phyloP scores from a whole-genome alignment of 2,888 invertebrate genomes.

The Flabesymbios commensalis region DNA sequence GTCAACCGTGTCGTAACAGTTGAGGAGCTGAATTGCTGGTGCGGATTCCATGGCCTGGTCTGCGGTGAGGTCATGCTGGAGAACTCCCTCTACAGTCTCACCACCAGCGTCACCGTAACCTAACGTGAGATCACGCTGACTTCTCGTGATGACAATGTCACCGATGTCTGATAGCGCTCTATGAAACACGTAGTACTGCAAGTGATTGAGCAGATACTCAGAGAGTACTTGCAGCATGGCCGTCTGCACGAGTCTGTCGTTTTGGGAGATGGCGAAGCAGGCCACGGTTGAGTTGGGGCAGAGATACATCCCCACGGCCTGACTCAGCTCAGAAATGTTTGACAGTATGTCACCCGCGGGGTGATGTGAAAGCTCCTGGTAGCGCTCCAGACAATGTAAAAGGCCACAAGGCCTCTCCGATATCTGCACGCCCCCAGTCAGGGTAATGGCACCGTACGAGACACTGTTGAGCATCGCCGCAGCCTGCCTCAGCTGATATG shows the following conservation, averaged over 20 bases:
- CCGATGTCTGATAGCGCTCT: conserved; percentile 1
- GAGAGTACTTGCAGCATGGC: conserved; percentile 7
- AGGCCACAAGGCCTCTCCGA: not conserved
- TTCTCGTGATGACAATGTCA: conserved; percentile 13
- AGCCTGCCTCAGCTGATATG: not conserved
- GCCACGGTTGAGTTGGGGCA: conserved; percentile 10
- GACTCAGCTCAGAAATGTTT: conserved; percentile 10
- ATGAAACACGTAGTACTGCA: conserved; percentile 12
- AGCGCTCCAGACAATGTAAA: not conserved
- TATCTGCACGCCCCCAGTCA: not conserved
- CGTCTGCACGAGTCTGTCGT: not conserved
- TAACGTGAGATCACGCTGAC: conserved; percentile 14
- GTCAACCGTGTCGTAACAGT: conserved; percentile 22
- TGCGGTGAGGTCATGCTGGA: conserved; percentile 4
- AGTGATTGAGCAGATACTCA: conserved; percentile 15
- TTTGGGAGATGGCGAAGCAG: conserved; percentile 17
- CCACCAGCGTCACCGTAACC: conserved; percentile 7
- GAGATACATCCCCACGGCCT: conserved; percentile 13
- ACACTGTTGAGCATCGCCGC: too few relatives aligned
- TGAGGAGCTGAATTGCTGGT: conserved; percentile 8
- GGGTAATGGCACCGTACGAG: too few relatives aligned
- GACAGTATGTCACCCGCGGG: not conserved
- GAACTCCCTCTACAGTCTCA: not conserved
- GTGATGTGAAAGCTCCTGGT: not conserved
- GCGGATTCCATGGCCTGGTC: not conserved